phyloP scores from a whole-genome alignment of 1,140 invertebrate species.

The Bilobella aurantiaca region DNA sequence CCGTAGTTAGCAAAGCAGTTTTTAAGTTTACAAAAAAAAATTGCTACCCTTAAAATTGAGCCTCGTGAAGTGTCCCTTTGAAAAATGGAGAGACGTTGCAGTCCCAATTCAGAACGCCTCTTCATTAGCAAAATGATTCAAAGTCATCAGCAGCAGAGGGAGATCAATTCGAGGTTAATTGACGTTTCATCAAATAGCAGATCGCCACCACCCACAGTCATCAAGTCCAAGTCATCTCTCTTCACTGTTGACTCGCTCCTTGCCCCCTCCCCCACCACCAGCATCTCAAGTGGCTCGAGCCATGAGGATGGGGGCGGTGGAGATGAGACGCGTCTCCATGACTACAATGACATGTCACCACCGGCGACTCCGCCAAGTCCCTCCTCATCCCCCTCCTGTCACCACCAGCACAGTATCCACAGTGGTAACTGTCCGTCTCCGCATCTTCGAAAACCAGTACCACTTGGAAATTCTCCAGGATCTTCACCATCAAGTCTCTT shows the following conservation, averaged over 20 bases:
- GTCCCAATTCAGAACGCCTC: not conserved
- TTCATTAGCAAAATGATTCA: not conserved
- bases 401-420: not conserved
- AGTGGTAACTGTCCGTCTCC: not conserved
- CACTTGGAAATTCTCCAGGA: constrained; percentile 14
- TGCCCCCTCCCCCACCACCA: constrained; percentile 13
- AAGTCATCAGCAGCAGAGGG: not conserved
- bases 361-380: constrained; percentile 34
- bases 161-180: not conserved
- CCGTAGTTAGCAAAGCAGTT: no score
- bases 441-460: constrained; percentile 25
- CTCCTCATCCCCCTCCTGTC: constrained; percentile 7
- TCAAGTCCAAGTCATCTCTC: constrained; percentile 26
- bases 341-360: constrained; percentile 32
- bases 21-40: no score
- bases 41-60: no score
- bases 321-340: constrained; percentile 10
- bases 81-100: not conserved
- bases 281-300: constrained; percentile 5
- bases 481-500: not conserved
- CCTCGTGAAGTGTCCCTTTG: not conserved
- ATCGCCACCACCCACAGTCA: not conserved
- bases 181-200: not conserved
- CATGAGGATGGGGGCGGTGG: constrained; percentile 1
- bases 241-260: constrained; percentile 34